Base-by-base conservation (phyloP, 2,888 invertebrate genomes). In the Allophyes oxyacanthae region DNA sequence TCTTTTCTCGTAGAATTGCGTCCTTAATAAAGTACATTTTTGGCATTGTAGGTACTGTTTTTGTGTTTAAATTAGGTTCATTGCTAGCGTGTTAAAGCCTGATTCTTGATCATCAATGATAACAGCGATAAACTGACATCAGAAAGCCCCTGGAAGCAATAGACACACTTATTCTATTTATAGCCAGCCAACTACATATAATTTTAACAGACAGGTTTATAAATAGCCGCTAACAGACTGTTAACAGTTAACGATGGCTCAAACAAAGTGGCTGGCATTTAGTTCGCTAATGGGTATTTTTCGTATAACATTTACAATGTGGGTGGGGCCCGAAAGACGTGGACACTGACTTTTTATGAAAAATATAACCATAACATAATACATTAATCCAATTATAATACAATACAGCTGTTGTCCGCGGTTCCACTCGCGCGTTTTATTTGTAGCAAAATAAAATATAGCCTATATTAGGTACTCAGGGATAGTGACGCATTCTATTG, bases 201-300 rank as follows among this genome's bases (percentile, higher is more conserved):
- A 78, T 75, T 67, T 72, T 50, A 69, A 69, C 61, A 56, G 77
- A 72, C 72, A 73, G 60, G 42, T 61, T 65, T 74, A 79, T 78
- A 81, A 84, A 82, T 79, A 81, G 74, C 50, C n/a, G 64, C 64
- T 20, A 20, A 20, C 20, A 20, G 20, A 20, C 20, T 20, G 80
- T 80, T 82, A 83, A 79, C 77, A 67, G 79, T 77, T 84, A 83
- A 85, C 81, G 83, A 82, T 76, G 79, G 79, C 75, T 84, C 78
- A 83, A 84, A 82, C 81, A 82, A 82, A 85, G 87, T 85, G 82
- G 79, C 69, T 75, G 72, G 70, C 82, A 79, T 85, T 83, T 81
- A 78, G 77, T 76, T 67, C 66, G 73, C 74, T 83, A 82, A 82
- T 81, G 81, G 81, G 76, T 82, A 82, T 82, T 83, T 84, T 87